Evolutionary conservation across 2,113 vertebrate species (phyloP).

Genomic region (Tenrec ecaudatus): DNA sequence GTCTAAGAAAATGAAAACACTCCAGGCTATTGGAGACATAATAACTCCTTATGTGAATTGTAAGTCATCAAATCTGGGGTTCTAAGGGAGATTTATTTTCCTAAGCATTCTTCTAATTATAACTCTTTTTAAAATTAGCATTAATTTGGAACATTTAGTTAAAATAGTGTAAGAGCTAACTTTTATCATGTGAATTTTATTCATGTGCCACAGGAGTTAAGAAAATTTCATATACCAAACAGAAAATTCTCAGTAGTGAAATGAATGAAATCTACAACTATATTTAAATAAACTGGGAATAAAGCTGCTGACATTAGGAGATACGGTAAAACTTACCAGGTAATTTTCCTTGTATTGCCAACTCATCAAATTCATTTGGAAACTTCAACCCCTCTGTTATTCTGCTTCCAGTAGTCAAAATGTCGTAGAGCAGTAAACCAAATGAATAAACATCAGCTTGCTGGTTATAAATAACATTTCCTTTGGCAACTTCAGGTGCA

Average conservation of each 20-base stretch:
- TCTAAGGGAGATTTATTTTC: neutral
- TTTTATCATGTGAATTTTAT: slow-evolving; percentile 31
- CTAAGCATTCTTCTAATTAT: neutral
- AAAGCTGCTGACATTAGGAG: neutral
- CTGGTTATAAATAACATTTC: slow-evolving; percentile 97
- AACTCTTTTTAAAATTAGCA: neutral
- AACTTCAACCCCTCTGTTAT: slow-evolving; percentile 98
- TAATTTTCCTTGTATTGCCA: slow-evolving; percentile 95
- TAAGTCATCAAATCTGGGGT: neutral
- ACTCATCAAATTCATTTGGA: slow-evolving; percentile 98
- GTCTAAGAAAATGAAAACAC: slow-evolving; percentile 49
- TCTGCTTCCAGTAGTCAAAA: slow-evolving; percentile 94
- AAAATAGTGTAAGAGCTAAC: neutral
- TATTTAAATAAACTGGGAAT: neutral
- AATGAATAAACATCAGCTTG: slow-evolving; percentile 98
- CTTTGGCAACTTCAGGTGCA: slow-evolving; percentile 96
- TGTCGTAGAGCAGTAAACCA: slow-evolving; percentile 96
- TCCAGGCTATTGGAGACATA: neutral
- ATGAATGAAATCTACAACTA: neutral
- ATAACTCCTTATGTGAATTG: neutral
- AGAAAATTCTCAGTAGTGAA: neutral
- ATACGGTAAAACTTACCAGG: slow-evolving; percentile 89
- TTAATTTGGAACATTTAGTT: neutral
- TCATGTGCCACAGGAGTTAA: neutral
- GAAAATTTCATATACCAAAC: neutral